A percentile compares a stretch with the other conserved stretches of the same genome.
Conservation (phyloP, 2,113 vertebrate genomes). For the Uria lomvia region DNA sequence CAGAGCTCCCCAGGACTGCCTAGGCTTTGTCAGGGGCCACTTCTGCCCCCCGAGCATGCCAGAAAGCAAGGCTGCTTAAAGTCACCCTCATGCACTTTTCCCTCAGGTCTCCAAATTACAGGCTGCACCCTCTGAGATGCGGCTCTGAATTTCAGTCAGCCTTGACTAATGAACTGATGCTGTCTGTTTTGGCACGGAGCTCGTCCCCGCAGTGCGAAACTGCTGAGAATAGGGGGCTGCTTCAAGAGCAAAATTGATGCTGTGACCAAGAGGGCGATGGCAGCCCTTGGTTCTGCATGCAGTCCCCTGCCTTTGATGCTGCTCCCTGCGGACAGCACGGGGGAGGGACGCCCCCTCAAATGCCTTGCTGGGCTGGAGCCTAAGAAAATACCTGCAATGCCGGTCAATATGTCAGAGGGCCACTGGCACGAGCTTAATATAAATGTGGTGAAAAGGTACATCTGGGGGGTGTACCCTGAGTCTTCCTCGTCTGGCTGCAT, state of each 20-base stretch:
- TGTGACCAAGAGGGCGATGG: background rate
- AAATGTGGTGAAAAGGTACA: background rate
- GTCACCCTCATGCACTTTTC: background rate
- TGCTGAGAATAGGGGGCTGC: background rate
- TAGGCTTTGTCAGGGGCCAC: background rate
- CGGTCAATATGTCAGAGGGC: accelerated
- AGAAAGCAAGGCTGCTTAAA: background rate
- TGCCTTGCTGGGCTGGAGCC: background rate
- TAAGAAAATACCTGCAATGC: background rate
- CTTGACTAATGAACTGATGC: background rate
- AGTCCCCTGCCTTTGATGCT: background rate
- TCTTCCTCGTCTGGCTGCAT: background rate
- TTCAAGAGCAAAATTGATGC: background rate
- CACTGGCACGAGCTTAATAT: background rate
- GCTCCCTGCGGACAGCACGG: background rate
- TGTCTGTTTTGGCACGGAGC: background rate
- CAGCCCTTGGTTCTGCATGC: background rate
- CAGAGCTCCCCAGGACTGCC: background rate
- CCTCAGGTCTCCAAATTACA: background rate
- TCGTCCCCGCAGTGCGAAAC: background rate
- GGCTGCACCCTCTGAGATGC: background rate
- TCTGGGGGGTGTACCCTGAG: background rate
- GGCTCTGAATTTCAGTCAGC: background rate
- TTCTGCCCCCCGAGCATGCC: background rate
- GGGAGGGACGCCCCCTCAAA: background rate